Base-by-base conservation (phyloP, 2,888 invertebrate genomes). In the Apamea anceps region DNA sequence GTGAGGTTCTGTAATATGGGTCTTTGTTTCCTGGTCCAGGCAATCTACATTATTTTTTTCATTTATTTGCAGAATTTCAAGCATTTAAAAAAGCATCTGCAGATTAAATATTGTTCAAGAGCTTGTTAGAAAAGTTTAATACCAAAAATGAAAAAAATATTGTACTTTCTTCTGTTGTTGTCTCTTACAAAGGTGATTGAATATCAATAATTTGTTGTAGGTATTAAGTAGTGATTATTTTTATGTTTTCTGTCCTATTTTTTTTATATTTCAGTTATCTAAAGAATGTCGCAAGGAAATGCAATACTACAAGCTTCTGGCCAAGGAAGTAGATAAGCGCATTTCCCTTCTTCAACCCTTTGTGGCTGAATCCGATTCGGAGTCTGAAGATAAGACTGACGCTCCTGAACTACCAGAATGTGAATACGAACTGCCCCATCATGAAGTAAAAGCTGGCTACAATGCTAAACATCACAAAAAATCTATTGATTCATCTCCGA, bases 301-400 rank as follows among this genome's bases (percentile, higher is more conserved):
- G 97, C 97, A 97, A 88, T 97, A 97, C 87, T 98, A 98, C 92
- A 98, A 97, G 92, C 95, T 98, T 71, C 94, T 98, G 80, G 98
- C 98, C 0, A 94, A 98, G 80, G 97, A 97, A 90, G 96, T 98
- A 10, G 98, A 98, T 92, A 97, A 97, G 89, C 96, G 97, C 74
- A 95, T 98, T 81, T 88, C 92, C 12, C 94, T 96, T 76, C 94
- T 97, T 2, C 94, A 95, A 85, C 94, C 96, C 1, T 95, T 95
- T 81, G 88, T 95, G 2, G 70, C 84, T 45, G 93, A 93, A 6
- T 93, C 88, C 85, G 94, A 95, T 45, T 89, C 93, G 0, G 94
- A 94, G 4, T 90, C 92, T 66, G 94, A 93, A 70, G 94, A 95
- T 60, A 90, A 85, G 70, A 92, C 92, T 62, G 95, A 96, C 89